Base-by-base conservation (phyloP, 2,888 invertebrate genomes). In the Netelia fuscicornis region DNA sequence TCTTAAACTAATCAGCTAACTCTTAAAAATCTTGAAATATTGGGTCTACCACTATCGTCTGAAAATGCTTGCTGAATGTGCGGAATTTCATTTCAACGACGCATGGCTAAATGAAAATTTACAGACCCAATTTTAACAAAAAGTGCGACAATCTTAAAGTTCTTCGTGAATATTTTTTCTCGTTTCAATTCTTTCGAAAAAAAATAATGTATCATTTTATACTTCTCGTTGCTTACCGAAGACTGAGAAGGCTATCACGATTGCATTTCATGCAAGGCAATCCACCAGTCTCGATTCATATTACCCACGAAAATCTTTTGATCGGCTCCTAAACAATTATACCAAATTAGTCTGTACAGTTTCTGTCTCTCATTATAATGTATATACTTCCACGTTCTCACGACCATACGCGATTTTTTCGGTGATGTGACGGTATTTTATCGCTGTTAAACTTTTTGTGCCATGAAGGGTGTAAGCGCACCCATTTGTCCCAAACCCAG, bases 401-500 rank as follows among this genome's bases (percentile, higher is more conserved):
- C 64, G 42, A 20, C 48, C 44, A 11, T 58, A 8, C 9, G 58
- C 17, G 67, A 81, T 81, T 72, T 85, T 81, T 72, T 76, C 30
- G 30, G 30, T 30, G 30, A 30, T 30, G 30, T 30, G 30, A 30
- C 30, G 1, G 9, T 13, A 17, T 25, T 42, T 52, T 20, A 8
- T 42, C 58, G 25, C 82, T 87, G 87, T 87, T 93, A 94, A 90
- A 90, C 91, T 91, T 92, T 93, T 87, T 93, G 93, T 20, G 92
- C 91, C 91, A 93, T 93, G 83, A 93, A 94, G 9, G 93, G 93
- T 78, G 92, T 93, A 67, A 93, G 84, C 65, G 93, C 90, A 72
- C 93, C 93, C 81, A 93, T 90, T 85, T 94, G 93, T 58, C 93
- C 93, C 71, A 97, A 94, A 37, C 97, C 97, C 93, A 97, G 96